A percentile compares a stretch with the other conserved stretches of the same genome.
Evolutionary conservation across 2,888 invertebrate genomes (phyloP).

Genomic region (Conomelus anceps): DNA sequence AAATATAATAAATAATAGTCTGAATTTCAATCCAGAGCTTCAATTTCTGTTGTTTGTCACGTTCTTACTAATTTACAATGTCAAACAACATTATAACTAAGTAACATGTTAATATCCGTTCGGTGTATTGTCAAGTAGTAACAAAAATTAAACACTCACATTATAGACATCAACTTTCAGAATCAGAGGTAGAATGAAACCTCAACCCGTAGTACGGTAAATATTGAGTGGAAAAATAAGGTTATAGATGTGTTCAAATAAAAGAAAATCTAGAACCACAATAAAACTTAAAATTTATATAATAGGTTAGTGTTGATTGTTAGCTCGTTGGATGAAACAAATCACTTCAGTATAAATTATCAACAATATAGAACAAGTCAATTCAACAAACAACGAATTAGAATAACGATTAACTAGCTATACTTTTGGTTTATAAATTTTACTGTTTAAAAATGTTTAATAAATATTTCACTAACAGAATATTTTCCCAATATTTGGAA

Average conservation of each 20-base stretch:
- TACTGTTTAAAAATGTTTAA: not conserved
- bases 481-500: not conserved
- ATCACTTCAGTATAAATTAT: not conserved
- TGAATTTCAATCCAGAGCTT: not conserved
- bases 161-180: not conserved
- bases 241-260: not conserved
- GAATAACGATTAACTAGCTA: not conserved
- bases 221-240: not conserved
- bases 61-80: not conserved
- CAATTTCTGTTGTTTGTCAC: not conserved
- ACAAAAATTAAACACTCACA: not conserved
- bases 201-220: not conserved
- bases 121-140: not conserved
- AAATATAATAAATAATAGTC: not conserved
- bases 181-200: not conserved
- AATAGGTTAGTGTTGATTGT: no score
- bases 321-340: not conserved
- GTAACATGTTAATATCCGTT: not conserved
- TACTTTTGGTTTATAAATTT: not conserved
- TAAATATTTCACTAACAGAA: not conserved
- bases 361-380: not conserved
- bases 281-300: not conserved
- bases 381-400: not conserved
- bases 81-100: not conserved
- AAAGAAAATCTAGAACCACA: not conserved